Evolutionary conservation across 1,140 invertebrate genomes (phyloP).

Genomic region (Pararge aegeria): DNA sequence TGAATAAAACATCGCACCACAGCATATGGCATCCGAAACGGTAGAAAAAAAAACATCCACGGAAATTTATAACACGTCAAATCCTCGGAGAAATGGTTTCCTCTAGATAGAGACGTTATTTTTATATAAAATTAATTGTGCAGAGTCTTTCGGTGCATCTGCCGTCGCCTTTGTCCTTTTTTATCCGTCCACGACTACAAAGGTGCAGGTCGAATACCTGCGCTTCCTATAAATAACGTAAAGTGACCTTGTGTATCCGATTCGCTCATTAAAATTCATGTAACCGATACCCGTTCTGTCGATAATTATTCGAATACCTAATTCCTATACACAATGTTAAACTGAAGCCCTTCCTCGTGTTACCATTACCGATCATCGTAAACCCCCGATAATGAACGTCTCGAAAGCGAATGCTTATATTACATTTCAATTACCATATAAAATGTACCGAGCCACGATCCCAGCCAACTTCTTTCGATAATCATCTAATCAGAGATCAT

Average conservation of each 20-base stretch:
- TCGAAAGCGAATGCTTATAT: slow-evolving; percentile 64
- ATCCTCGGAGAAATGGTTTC: slow-evolving; percentile 74
- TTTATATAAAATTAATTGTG: slow-evolving; percentile 76
- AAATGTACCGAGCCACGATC: slow-evolving; percentile 57
- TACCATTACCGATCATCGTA: slow-evolving; percentile 50
- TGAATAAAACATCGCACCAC: slow-evolving; percentile 53
- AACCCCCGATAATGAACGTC: slow-evolving; percentile 61
- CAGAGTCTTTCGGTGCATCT: slow-evolving; percentile 59
- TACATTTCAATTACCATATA: slow-evolving; percentile 77
- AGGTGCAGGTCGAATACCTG: slow-evolving; percentile 17
- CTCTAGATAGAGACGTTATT: slow-evolving; percentile 72
- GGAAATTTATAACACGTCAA: slow-evolving; percentile 76
- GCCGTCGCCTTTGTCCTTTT: slow-evolving; percentile 61
- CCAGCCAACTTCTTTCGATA: slow-evolving; percentile 56
- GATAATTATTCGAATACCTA: slow-evolving; percentile 55
- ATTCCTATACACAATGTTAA: slow-evolving; percentile 35
- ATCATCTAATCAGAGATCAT: slow-evolving; percentile 75
- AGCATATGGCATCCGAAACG: slow-evolving; percentile 51
- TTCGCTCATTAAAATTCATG: slow-evolving; percentile 61
- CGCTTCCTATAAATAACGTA: slow-evolving; percentile 22
- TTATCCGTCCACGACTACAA: slow-evolving; percentile 35
- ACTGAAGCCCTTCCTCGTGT: slow-evolving; percentile 35
- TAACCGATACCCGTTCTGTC: slow-evolving; percentile 58
- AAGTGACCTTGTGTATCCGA: slow-evolving; percentile 29
- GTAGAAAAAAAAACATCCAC: slow-evolving; percentile 55